phyloP scores from a whole-genome alignment of 2,888 invertebrate species.

The Sinodicranocentrus sp. region DNA sequence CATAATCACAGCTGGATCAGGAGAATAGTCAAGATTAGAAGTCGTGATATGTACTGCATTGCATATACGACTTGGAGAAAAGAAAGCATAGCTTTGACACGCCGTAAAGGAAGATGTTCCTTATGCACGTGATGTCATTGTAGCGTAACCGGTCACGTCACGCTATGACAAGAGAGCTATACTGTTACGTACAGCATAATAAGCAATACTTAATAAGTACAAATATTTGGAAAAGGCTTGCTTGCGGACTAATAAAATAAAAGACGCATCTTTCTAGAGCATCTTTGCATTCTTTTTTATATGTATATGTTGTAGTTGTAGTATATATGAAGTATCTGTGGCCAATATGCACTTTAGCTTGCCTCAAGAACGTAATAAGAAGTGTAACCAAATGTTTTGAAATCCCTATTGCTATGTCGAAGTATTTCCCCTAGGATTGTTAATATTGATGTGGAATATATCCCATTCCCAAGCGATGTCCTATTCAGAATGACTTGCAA shows the following conservation, averaged over 20 bases:
- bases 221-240: too few species aligned
- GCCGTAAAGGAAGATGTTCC: neutral
- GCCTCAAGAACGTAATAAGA: conserved; percentile 8
- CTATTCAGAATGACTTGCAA: too few species aligned
- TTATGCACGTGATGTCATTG: conserved; percentile 26
- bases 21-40: too few species aligned
- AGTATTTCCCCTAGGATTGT: neutral
- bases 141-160: conserved; percentile 32
- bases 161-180: conserved; percentile 15
- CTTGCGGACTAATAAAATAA: too few species aligned
- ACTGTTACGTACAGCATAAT: too few species aligned
- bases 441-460: too few species aligned
- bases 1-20: too few species aligned
- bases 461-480: too few species aligned
- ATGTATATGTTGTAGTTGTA: too few species aligned
- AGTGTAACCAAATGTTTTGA: conserved; percentile 33
- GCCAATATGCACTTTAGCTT: conserved; percentile 15
- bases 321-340: conserved; percentile 19
- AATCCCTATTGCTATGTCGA: neutral
- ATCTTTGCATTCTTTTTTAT: conserved; percentile 11
- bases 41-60: too few species aligned
- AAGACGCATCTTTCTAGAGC: conserved; percentile 12
- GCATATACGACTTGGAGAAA: neutral
- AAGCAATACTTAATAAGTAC: too few species aligned
- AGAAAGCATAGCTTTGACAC: neutral